A percentile compares a stretch with the other conserved stretches of the same genome.
phyloP scores from a whole-genome alignment of 2,797 vertebrate species.

The Monodelphis domestica region DNA sequence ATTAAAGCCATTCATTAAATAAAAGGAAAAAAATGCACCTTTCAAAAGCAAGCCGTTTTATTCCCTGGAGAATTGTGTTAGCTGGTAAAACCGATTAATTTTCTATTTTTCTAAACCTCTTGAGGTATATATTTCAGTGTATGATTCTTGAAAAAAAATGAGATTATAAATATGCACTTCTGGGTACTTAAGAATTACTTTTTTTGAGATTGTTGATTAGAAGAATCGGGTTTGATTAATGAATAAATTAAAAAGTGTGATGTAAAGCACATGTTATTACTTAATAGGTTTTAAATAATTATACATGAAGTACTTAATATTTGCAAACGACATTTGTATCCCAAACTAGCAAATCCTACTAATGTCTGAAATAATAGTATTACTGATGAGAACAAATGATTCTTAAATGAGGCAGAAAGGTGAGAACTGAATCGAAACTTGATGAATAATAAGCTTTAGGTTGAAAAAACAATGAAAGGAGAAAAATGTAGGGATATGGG shows the following conservation, averaged over 20 bases:
- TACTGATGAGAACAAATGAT: conserved; percentile 26
- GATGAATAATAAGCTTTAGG: background rate
- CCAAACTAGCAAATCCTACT: background rate
- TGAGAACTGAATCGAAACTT: conserved; percentile 8
- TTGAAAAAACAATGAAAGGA: background rate
- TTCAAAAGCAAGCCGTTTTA: conserved; percentile 39
- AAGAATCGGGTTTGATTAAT: conserved; percentile 15
- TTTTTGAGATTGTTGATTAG: background rate
- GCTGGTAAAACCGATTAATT: conserved; percentile 12
- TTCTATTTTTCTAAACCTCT: conserved; percentile 8
- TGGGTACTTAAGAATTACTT: background rate
- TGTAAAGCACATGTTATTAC: conserved; percentile 4
- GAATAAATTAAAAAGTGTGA: conserved; percentile 34
- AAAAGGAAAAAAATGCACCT: conserved; percentile 33
- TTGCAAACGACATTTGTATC: background rate
- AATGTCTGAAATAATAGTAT: conserved; percentile 25
- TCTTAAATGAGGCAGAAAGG: background rate
- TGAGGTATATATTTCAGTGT: conserved; percentile 24
- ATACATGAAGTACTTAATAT: background rate
- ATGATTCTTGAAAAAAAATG: background rate
- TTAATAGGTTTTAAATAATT: conserved; percentile 4
- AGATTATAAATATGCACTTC: background rate
- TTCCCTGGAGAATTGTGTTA: conserved; percentile 20
- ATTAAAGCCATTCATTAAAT: conserved; percentile 38
- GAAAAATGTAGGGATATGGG: background rate